Percentiles rank a stretch among this genome's conserved stretches.
These are phyloP conservation scores for Syngnathus rostellatus DNA, from an alignment of 2,797 vertebrate species.

Conservation along the genomic window DNA sequence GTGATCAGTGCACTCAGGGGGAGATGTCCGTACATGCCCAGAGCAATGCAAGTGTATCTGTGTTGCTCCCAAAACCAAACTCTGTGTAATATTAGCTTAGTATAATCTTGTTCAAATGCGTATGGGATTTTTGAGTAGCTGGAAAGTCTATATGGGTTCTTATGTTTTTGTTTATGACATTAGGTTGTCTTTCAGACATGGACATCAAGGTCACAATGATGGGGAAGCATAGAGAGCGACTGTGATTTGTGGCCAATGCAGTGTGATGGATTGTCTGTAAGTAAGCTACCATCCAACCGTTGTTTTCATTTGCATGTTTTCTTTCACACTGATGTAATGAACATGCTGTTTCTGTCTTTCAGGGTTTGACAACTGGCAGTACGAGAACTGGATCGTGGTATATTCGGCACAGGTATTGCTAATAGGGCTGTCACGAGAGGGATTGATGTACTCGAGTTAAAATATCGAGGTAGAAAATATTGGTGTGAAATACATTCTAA, in stretches of 20 bases:
- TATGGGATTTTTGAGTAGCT: not conserved
- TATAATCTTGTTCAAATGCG: not conserved
- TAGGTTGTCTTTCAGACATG: constrained; percentile 61
- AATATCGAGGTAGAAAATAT: too few species aligned
- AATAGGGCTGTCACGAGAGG: not conserved
- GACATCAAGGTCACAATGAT: constrained; percentile 66
- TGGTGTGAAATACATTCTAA: not conserved
- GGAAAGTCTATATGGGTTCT: not conserved
- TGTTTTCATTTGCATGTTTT: too few species aligned
- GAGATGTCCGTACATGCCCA: constrained; percentile 56
- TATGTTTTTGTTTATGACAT: constrained; percentile 51
- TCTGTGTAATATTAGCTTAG: too few species aligned
- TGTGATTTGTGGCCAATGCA: constrained; percentile 39
- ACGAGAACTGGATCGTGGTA: constrained; percentile 22
- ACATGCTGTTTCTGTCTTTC: not conserved
- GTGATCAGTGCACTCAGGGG: constrained; percentile 6
- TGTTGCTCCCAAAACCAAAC: not conserved
- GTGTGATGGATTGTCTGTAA: constrained; percentile 53
- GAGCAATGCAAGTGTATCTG: constrained; percentile 1
- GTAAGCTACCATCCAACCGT: constrained; percentile 22
- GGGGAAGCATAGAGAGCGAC: constrained; percentile 62
- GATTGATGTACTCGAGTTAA: too few species aligned
- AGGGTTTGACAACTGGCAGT: constrained; percentile 4
- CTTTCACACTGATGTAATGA: too few species aligned
- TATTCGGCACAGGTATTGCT: constrained; percentile 40